Percentiles rank a stretch among this genome's conserved stretches.
phyloP scores from a whole-genome alignment of 2,113 vertebrate genomes.

The Hoplias malabaricus region DNA sequence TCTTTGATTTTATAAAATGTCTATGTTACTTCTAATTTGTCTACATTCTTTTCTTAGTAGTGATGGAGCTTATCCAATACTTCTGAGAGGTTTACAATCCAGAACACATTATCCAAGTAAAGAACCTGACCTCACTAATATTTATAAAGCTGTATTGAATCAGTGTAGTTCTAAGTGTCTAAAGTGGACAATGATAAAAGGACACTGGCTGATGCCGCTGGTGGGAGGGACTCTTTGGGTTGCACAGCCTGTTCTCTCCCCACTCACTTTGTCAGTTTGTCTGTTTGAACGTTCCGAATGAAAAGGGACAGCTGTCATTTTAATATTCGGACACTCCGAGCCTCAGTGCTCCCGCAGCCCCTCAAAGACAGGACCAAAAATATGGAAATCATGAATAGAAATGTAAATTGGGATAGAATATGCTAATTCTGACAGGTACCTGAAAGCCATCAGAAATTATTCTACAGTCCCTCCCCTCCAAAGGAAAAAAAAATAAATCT shows the following conservation, averaged over 20 bases:
- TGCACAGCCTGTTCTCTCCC: background rate
- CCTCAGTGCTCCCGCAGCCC: background rate
- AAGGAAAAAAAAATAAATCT: too few relatives aligned
- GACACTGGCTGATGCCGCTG: background rate
- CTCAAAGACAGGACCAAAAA: background rate
- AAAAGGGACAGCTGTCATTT: slow-evolving; percentile 43
- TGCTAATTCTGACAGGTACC: slow-evolving; percentile 10
- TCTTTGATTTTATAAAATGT: too few relatives aligned
- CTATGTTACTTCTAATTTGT: too few relatives aligned
- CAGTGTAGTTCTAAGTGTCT: background rate
- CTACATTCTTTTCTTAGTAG: too few relatives aligned
- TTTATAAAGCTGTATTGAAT: too few relatives aligned
- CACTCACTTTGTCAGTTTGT: slow-evolving; percentile 24
- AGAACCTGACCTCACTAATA: too few relatives aligned
- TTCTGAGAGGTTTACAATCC: too few relatives aligned
- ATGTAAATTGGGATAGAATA: slow-evolving; percentile 25
- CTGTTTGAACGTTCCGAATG: slow-evolving; percentile 11
- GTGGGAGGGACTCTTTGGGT: background rate
- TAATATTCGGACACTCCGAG: background rate
- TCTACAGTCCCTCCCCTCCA: background rate
- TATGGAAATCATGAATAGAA: slow-evolving; percentile 26
- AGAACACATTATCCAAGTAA: too few relatives aligned
- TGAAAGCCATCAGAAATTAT: slow-evolving; percentile 23
- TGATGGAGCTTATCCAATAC: too few relatives aligned
- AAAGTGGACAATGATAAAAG: background rate